Evolutionary conservation across 2,888 invertebrate genomes (phyloP).

Genomic region (Nipponacmea schrenckii): DNA sequence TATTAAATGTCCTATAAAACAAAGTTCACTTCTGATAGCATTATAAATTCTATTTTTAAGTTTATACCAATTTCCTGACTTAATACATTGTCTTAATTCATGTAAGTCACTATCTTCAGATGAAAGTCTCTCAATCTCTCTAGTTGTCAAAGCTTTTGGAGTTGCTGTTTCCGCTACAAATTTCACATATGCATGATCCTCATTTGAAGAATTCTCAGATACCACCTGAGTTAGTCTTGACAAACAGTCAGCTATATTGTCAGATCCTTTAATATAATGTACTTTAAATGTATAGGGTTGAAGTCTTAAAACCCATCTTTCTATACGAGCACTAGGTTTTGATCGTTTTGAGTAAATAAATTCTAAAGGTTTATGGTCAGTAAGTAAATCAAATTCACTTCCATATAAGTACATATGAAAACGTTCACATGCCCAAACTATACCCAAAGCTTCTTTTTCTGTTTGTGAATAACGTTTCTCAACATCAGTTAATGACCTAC

Average conservation of each 20-base stretch:
- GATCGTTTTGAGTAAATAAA: background rate
- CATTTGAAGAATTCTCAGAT: background rate
- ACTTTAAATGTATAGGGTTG: conserved; percentile 1
- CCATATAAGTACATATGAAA: conserved; percentile 9
- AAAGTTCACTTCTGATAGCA: background rate
- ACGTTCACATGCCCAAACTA: conserved; percentile 14
- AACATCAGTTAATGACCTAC: conserved; percentile 1
- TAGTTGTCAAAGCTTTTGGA: conserved; percentile 10
- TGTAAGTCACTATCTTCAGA: conserved; percentile 11
- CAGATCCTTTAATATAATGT: conserved; percentile 12
- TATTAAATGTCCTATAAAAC: background rate
- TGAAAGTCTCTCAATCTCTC: conserved; percentile 7
- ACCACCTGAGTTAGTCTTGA: background rate
- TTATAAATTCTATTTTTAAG: background rate
- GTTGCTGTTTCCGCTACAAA: conserved; percentile 9
- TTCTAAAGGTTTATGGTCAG: conserved; percentile 13
- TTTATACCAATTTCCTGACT: background rate
- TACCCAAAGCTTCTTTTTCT: conserved; percentile 12
- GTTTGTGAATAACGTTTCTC: conserved; percentile 10
- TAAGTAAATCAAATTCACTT: background rate
- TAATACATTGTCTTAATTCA: background rate
- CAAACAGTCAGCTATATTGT: background rate
- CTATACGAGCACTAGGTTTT: background rate
- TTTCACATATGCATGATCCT: background rate
- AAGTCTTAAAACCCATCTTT: background rate